Evolutionary conservation across 1,140 invertebrate species (phyloP).

Genomic region (Monomorium pharaonis): DNA sequence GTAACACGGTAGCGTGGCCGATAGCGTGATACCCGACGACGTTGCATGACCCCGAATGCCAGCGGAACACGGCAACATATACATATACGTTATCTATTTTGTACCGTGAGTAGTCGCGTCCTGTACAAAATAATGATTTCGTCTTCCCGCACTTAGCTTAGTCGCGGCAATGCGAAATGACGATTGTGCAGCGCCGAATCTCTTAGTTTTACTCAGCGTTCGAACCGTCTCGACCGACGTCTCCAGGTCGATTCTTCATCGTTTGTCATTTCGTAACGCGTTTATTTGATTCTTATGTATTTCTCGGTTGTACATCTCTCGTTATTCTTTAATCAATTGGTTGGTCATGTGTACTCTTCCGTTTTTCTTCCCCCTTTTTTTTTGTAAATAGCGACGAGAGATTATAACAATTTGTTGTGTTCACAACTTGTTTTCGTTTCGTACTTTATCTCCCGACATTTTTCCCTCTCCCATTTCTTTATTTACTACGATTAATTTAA

Average conservation of each 20-base stretch:
- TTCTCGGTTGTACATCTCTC: slow-evolving; percentile 1
- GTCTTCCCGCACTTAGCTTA: slow-evolving; percentile 41
- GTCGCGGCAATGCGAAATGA: background rate
- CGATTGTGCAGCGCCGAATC: background rate
- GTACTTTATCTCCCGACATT: background rate
- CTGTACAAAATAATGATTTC: slow-evolving; percentile 43
- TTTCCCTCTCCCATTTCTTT: background rate
- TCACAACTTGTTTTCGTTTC: slow-evolving; percentile 34
- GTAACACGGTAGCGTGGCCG: slow-evolving; percentile 13
- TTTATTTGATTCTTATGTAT: slow-evolving; percentile 1
- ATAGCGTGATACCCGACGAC: background rate
- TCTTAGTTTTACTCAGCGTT: slow-evolving; percentile 8
- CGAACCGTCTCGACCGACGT: slow-evolving; percentile 14
- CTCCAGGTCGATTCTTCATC: background rate
- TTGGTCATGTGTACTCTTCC: background rate
- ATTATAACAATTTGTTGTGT: slow-evolving; percentile 60
- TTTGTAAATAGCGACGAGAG: slow-evolving; percentile 29
- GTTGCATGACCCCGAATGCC: background rate
- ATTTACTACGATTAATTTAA: slow-evolving; percentile 1
- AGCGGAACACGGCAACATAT: background rate
- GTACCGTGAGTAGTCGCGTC: background rate
- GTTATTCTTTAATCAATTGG: slow-evolving; percentile 7
- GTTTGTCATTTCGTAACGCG: background rate
- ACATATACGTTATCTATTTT: slow-evolving; percentile 45
- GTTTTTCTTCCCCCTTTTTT: background rate